Evolutionary conservation across 2,113 vertebrate genomes (phyloP), one percentile per base, ranked within the genome.

Genomic region (Chionodraco myersi): DNA sequence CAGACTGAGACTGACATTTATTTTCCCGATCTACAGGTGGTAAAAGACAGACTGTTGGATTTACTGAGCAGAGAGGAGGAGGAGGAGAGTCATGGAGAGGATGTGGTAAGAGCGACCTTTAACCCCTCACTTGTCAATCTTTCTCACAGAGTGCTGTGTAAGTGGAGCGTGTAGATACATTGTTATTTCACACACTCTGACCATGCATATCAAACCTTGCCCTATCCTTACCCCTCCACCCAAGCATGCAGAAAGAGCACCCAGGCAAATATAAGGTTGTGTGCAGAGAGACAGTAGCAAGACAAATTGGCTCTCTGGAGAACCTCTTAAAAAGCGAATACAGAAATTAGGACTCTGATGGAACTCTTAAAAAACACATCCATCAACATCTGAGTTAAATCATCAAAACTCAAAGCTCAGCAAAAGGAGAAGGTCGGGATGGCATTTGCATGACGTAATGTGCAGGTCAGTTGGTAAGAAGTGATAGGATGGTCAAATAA

Each of bases 31-130:
- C 44, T 59, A 26, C 95, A 99, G 98, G 96, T 99, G 87, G 96
- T 99, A 88, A 99, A 98, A 91, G 97, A 99, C 86, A 96, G 96
- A 81, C 86, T 99, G 51, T 86, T 98, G 94, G 97, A 99, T 82
- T 91, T 99, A 47, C 93, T 99, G 13, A 97, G 96, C 75, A 96
- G 96, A 88, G 98, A 99, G 49, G 97, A 98, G 10, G 98, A 99
- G 62, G 98, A 99, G 61, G 96, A 96, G 90, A 98, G 97, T 93
- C 97, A 95, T 1, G 96, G 96, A 3, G 98, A 99, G 82, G 97
- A 99, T 6, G 95, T 97, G 97, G 98, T 99, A 92, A 97, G 95
- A 77, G 72, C 4, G 41, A n/a, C 26, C 16, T 74, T 70, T 71
- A 18, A 51, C 52, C 67, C 3, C 58, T 65, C 44, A 26, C 45